Base-by-base conservation (phyloP, 2,888 invertebrate genomes). In the Leucophenga maculata region DNA sequence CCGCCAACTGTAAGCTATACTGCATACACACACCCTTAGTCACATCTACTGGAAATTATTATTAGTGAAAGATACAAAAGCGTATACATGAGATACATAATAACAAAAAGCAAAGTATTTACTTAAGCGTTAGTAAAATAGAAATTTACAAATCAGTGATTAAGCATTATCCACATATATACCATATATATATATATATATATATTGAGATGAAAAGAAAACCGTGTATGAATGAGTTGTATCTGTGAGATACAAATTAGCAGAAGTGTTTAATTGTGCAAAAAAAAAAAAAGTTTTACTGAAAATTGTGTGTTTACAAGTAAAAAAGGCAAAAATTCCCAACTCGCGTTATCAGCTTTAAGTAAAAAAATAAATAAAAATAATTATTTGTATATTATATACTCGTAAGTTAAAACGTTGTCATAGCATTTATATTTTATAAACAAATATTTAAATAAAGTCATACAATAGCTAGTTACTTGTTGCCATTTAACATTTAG, bases 21-120 rank as follows among this genome's bases (percentile, higher is more conserved):
- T 67, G 68, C 68, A 26, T n/a, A n/a, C 26, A 2, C 26, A 26
- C 55, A 16, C 73, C 46, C 65, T 39, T 39, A 32, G 4, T 57
- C 65, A 16, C 71, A 60, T 65, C 68, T 9, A 60, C 75, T 79
- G 79, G 44, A 32, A 60, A 60, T 39, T 18, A 18, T 32, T 44
- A 39, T 55, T 14, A 39, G 55, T 26, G 26, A 55, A 39, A 60
- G 52, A 62, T 67, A 50, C 67, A 67, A 26, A 62, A 57, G 60
- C 62, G 14, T 59, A 44, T 9, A 44, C 8, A 32, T 39, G 1
- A 39, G 44, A 60, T 32, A 57, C n/a, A 26, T 57, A 32, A 8
- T 39, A 39, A 11, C 8, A 18, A 50, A 6, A 50, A 50, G 6
- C 4, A 26, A 26, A 26, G 2, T 26, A 26, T 4, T 26, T 26